A percentile compares a stretch with the other conserved stretches of the same genome.
These are phyloP conservation scores for Priocnemis perturbator DNA, from an alignment of 2,888 invertebrate genomes.

Conservation along the genomic window DNA sequence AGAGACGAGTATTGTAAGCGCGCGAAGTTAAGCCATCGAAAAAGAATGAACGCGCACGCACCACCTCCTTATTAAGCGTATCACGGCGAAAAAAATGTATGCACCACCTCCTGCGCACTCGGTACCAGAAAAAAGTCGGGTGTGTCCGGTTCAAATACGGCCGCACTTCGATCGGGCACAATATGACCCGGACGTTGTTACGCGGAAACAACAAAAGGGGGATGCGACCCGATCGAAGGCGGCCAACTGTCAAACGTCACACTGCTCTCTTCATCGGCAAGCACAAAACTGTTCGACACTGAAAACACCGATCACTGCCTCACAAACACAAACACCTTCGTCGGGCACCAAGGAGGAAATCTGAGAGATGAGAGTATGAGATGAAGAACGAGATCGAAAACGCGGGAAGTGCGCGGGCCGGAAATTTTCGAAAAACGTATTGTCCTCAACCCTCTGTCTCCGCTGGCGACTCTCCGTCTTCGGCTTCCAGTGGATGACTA, in stretches of 20 bases:
- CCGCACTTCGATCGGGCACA: constrained; percentile 63
- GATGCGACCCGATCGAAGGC: constrained; percentile 57
- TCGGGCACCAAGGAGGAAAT: not conserved
- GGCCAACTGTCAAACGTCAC: constrained; percentile 52
- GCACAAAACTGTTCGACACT: not conserved
- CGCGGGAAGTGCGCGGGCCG: not conserved
- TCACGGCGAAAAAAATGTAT: not conserved
- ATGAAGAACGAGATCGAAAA: not conserved
- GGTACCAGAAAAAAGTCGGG: constrained; percentile 27
- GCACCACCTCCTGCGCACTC: constrained; percentile 62
- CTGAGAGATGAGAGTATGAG: not conserved
- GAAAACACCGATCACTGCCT: constrained; percentile 6
- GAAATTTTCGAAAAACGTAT: constrained; percentile 16
- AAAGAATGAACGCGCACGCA: too few species aligned
- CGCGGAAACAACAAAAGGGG: constrained; percentile 5
- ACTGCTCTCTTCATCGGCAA: constrained; percentile 8
- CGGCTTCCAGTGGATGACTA: constrained; percentile 65
- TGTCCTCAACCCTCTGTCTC: not conserved
- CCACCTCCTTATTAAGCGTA: not conserved
- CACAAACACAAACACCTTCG: not conserved
- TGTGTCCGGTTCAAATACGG: constrained; percentile 64
- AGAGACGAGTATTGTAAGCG: too few species aligned
- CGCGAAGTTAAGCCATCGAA: too few species aligned
- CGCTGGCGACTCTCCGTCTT: constrained; percentile 34
- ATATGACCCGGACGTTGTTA: not conserved